phyloP scores from a whole-genome alignment of 1,140 invertebrate species.

The Drosophila rufa region DNA sequence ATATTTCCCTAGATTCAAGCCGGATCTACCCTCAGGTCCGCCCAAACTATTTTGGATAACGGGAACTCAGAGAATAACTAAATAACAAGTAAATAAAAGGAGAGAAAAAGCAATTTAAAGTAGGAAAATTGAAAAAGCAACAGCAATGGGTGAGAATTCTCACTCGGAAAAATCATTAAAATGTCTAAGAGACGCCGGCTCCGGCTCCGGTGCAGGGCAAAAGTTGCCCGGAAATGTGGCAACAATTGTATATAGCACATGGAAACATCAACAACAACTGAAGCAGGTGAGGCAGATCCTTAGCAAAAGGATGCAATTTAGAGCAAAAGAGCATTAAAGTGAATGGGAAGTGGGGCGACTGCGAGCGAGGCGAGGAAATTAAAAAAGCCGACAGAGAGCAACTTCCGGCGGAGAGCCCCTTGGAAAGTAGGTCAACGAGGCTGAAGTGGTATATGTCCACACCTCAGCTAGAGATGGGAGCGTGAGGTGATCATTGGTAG shows the following conservation, averaged over 20 bases:
- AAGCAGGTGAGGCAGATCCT: constrained; percentile 30
- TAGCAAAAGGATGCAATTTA: constrained; percentile 76
- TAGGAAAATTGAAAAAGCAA: constrained; percentile 55
- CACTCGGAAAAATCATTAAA: constrained; percentile 79
- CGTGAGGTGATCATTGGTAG: constrained; percentile 1
- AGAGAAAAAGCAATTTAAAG: constrained; percentile 72
- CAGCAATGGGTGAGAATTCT: constrained; percentile 46
- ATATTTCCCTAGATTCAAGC: constrained; percentile 32
- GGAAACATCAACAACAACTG: constrained; percentile 47
- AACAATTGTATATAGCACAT: constrained; percentile 70
- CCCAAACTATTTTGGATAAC: constrained; percentile 57
- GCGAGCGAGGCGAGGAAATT: constrained; percentile 60
- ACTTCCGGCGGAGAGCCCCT: constrained; percentile 12
- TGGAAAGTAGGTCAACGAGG: constrained; percentile 63
- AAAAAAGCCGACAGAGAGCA: constrained; percentile 59
- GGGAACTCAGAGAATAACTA: constrained; percentile 34
- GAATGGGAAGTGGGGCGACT: constrained; percentile 52
- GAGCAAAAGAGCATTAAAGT: constrained; percentile 72
- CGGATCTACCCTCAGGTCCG: constrained; percentile 19
- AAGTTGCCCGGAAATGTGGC: constrained; percentile 70
- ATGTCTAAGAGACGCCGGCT: constrained; percentile 66
- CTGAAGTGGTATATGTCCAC: constrained; percentile 21
- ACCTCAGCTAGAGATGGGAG: constrained; percentile 14
- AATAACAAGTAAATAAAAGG: constrained; percentile 47
- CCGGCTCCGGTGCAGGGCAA: constrained; percentile 26